phyloP scores from a whole-genome alignment of 2,113 vertebrate species.

The Isurus oxyrinchus region DNA sequence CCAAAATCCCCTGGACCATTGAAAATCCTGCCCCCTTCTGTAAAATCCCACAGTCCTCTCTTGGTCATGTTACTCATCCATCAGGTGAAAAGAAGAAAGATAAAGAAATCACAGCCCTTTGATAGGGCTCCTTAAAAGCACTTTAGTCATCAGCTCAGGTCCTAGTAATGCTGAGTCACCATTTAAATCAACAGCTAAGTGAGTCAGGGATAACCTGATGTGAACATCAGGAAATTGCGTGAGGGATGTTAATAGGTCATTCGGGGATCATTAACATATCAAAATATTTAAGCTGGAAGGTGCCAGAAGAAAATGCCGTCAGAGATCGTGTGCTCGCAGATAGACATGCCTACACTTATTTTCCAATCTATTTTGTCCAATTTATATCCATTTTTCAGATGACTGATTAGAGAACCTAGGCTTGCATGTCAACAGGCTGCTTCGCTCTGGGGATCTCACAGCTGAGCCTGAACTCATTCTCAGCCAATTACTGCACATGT shows the following conservation, averaged over 20 bases:
- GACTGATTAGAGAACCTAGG: background rate
- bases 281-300: background rate
- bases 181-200: background rate
- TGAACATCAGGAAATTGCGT: background rate
- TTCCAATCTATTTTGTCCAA: background rate
- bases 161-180: background rate
- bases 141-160: background rate
- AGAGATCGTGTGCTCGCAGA: background rate
- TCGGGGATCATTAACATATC: background rate
- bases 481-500: background rate
- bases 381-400: background rate
- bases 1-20: background rate
- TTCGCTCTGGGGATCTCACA: background rate
- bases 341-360: background rate
- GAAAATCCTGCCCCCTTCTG: background rate
- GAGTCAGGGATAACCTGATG: background rate
- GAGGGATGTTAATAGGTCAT: background rate
- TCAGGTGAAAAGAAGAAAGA: background rate
- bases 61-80: background rate
- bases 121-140: background rate
- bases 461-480: background rate
- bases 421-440: background rate
- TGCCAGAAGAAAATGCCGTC: background rate
- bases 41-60: background rate
- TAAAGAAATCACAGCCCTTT: background rate